Base-by-base conservation (phyloP, 2,113 vertebrate genomes). In the Peromyscus polionotus region DNA sequence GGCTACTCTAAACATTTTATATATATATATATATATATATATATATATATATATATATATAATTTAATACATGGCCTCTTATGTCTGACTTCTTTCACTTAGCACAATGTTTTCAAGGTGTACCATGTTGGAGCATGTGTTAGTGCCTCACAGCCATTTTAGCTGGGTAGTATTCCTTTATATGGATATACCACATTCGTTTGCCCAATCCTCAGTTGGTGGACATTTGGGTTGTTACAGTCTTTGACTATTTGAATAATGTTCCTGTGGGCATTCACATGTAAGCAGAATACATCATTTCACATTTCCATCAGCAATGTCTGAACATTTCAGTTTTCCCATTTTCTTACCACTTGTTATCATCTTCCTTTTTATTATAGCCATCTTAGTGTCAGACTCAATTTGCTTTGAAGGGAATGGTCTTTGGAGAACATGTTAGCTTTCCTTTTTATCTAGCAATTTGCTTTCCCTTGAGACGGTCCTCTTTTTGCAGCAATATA, bases 341-440 rank as follows among this genome's bases (percentile, higher is more conserved):
- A 33, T 31, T 81, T 84, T 70, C 45, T 67, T 12, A 93, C 11
- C 28, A 45, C 14, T 61, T 70, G 14, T 68, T 75, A 57, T 72
- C 86, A 89, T 84, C 72, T 93, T 95, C 57, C 54, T 91, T 80
- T 94, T 90, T 63, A 51, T 91, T 51, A 94, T 11, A 54, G 22
- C 17, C 8, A 91, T 93, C 48, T 31, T 76, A 36, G 24, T 81
- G 20, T 80, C 65, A 67, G 67, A 70, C 7, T 81, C 51, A 92
- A 91, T 88, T 75, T 95, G 31, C 57, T 68, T 88, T 79, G 39
- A 95, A 83, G 67, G 45, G 73, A 83, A 88, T 42, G 17, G 39
- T 63, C 77, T 91, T 94, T 48, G 57, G 75, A 97, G 75, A 68
- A 80, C 42, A 89, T n/a, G 51, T n/a, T 85, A 65, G 75, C 19